phyloP scores from a whole-genome alignment of 2,113 vertebrate species.

The Todiramphus chloris region DNA sequence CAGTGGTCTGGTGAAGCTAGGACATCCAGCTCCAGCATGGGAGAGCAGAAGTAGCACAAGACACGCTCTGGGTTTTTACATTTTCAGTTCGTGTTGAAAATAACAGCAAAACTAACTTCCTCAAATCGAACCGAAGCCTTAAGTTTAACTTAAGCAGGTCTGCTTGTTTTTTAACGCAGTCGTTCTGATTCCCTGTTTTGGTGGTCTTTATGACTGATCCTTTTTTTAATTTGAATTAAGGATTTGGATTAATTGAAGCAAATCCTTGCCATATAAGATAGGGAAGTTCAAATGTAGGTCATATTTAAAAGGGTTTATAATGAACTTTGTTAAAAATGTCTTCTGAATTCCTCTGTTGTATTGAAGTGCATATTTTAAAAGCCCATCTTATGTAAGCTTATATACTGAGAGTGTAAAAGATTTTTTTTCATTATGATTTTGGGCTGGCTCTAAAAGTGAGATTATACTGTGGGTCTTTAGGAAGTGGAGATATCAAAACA shows the following conservation, averaged over 20 bases:
- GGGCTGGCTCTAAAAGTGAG: neutral
- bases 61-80: neutral
- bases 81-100: neutral
- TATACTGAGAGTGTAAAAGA: neutral
- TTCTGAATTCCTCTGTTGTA: constrained; percentile 44
- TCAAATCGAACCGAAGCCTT: neutral
- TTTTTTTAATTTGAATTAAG: constrained; percentile 56
- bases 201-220: constrained; percentile 12
- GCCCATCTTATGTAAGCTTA: neutral
- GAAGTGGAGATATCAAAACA: neutral
- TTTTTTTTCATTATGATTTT: neutral
- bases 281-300: constrained; percentile 38
- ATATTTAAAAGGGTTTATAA: constrained; percentile 46
- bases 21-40: neutral
- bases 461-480: neutral
- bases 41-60: neutral
- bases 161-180: constrained; percentile 2
- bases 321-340: constrained; percentile 48
- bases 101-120: neutral
- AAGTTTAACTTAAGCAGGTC: neutral
- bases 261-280: constrained; percentile 26
- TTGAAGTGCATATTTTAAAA: constrained; percentile 39
- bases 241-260: constrained; percentile 40
- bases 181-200: constrained; percentile 17
- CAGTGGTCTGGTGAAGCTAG: neutral